Conservation (phyloP, 2,797 vertebrate genomes). For the Mycteria americana region DNA sequence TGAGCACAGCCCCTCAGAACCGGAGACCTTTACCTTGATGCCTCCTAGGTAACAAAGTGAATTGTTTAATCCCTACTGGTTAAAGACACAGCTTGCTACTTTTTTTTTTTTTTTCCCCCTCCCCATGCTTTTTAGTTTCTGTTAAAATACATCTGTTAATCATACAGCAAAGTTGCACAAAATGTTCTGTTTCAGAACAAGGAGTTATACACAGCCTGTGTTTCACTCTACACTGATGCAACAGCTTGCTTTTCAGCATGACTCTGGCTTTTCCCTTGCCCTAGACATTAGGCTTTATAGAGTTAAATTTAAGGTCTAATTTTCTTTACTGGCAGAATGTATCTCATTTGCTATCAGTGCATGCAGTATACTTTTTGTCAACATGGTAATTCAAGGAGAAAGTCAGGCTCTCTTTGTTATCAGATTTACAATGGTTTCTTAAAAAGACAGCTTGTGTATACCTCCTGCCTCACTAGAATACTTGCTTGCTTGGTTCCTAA, state of each 20-base stretch:
- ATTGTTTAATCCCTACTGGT: conserved; percentile 56
- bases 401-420: conserved; percentile 69
- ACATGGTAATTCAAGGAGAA: conserved; percentile 73
- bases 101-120: neutral
- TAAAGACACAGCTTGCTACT: conserved; percentile 49
- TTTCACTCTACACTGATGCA: neutral
- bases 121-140: neutral
- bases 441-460: conserved; percentile 69
- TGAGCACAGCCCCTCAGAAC: conserved; percentile 48
- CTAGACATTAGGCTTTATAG: conserved; percentile 45
- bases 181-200: conserved; percentile 55
- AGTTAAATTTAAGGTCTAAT: conserved; percentile 70
- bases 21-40: conserved; percentile 45
- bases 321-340: conserved; percentile 67
- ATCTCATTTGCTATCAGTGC: conserved; percentile 69
- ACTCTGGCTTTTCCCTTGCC: conserved; percentile 47
- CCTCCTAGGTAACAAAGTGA: conserved; percentile 63
- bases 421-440: conserved; percentile 69
- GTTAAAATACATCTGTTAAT: conserved; percentile 47
- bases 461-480: conserved; percentile 67
- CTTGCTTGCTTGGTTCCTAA: conserved; percentile 70
- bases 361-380: conserved; percentile 67
- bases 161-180: conserved; percentile 58
- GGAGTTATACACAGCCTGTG: conserved; percentile 33
- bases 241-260: conserved; percentile 70